phyloP scores from a whole-genome alignment of 2,113 vertebrate genomes.

The Alethe castanea region DNA sequence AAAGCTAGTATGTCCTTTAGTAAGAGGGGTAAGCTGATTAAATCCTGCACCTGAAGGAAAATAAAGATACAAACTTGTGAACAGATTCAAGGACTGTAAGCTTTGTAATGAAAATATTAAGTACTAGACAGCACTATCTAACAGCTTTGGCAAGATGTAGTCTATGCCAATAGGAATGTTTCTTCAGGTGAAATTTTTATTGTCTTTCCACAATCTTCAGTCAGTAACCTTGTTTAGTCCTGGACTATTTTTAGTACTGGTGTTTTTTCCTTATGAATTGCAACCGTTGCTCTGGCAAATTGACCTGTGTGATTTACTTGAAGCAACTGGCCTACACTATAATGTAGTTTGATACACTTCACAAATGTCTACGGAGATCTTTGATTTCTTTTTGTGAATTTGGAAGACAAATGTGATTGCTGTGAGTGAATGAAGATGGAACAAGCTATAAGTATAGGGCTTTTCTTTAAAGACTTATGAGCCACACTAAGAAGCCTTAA shows the following conservation, averaged over 20 bases:
- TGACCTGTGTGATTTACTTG: background rate
- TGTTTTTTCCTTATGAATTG: background rate
- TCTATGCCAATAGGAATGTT: background rate
- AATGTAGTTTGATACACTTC: background rate
- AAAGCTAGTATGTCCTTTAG: background rate
- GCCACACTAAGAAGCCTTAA: background rate
- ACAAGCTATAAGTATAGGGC: background rate
- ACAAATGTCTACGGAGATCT: background rate
- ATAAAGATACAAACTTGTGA: background rate
- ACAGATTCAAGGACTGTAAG: background rate
- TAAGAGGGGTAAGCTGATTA: conserved; percentile 8
- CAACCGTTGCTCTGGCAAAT: background rate
- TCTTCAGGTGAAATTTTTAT: background rate
- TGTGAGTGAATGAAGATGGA: background rate
- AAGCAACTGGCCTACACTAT: background rate
- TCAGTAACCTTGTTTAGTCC: background rate
- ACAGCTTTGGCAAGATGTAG: background rate
- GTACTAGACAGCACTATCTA: background rate
- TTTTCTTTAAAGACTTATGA: background rate
- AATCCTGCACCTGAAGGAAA: background rate
- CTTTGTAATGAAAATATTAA: background rate
- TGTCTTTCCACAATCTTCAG: background rate
- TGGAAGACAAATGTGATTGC: background rate
- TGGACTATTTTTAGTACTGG: background rate
- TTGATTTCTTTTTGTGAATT: background rate